Percentiles rank a stretch among this genome's conserved stretches.
Evolutionary conservation across 2,888 invertebrate species (phyloP).

Genomic region (Hylaea fasciaria): DNA sequence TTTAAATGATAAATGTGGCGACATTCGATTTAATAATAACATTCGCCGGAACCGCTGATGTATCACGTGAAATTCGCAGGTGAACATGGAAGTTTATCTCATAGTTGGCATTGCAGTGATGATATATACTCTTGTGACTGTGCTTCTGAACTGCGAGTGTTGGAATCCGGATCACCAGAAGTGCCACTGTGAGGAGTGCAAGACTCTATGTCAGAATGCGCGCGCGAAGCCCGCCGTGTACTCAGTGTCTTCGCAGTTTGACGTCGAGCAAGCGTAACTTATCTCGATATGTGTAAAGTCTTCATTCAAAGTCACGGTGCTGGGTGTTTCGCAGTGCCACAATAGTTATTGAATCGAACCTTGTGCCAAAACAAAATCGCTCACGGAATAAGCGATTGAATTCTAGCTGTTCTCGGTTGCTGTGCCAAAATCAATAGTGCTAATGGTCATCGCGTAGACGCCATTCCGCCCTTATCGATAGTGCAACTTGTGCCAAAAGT

Average conservation of each 20-base stretch:
- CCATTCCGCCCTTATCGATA: conserved; percentile 18
- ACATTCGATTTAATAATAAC: conserved; percentile 50
- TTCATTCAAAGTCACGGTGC: neutral
- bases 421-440: conserved; percentile 31
- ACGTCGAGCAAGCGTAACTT: conserved; percentile 51
- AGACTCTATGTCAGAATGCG: conserved; percentile 54
- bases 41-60: conserved; percentile 47
- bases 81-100: conserved; percentile 75
- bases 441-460: conserved; percentile 20
- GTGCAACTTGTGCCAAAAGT: conserved; percentile 29
- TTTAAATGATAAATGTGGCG: conserved; percentile 63
- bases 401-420: conserved; percentile 14
- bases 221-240: conserved; percentile 46
- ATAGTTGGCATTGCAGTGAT: conserved; percentile 74
- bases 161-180: conserved; percentile 65
- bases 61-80: conserved; percentile 39
- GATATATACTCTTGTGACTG: conserved; percentile 66
- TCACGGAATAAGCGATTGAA: conserved; percentile 22
- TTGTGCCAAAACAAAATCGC: conserved; percentile 29
- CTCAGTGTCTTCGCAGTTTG: conserved; percentile 70
- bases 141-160: conserved; percentile 68
- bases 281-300: neutral
- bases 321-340: conserved; percentile 12
- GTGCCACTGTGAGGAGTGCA: conserved; percentile 77
- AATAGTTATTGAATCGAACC: conserved; percentile 15